Evolutionary conservation across 2,113 vertebrate genomes (phyloP).

Genomic region (Narcine bancroftii): DNA sequence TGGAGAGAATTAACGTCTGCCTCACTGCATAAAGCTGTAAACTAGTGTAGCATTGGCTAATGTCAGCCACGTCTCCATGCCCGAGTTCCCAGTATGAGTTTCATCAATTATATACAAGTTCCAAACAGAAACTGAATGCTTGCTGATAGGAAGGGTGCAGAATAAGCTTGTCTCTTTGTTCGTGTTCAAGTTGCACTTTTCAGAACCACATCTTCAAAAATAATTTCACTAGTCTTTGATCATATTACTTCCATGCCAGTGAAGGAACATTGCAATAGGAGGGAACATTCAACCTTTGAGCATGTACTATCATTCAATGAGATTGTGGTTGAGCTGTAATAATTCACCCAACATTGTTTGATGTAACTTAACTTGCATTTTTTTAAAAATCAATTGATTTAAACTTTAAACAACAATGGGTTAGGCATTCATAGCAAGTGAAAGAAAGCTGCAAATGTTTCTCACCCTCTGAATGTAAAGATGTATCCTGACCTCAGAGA

Average conservation of each 20-base stretch:
- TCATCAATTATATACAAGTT: neutral
- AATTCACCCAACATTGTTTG: too few species aligned
- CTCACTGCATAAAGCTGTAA: neutral
- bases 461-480: too few species aligned
- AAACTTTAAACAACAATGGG: too few species aligned
- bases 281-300: too few species aligned
- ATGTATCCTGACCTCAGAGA: too few species aligned
- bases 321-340: too few species aligned
- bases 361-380: too few species aligned
- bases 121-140: neutral
- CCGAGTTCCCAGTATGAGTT: neutral
- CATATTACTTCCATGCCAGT: neutral
- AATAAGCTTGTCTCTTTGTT: neutral
- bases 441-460: too few species aligned
- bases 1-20: neutral
- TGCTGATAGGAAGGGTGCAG: neutral
- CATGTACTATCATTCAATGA: too few species aligned
- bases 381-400: too few species aligned
- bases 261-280: neutral
- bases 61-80: neutral
- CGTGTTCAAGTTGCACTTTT: neutral
- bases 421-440: too few species aligned
- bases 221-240: neutral
- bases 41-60: neutral
- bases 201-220: neutral